Evolutionary conservation across 2,797 vertebrate species (phyloP).

Genomic region (Lepus oiostolus): DNA sequence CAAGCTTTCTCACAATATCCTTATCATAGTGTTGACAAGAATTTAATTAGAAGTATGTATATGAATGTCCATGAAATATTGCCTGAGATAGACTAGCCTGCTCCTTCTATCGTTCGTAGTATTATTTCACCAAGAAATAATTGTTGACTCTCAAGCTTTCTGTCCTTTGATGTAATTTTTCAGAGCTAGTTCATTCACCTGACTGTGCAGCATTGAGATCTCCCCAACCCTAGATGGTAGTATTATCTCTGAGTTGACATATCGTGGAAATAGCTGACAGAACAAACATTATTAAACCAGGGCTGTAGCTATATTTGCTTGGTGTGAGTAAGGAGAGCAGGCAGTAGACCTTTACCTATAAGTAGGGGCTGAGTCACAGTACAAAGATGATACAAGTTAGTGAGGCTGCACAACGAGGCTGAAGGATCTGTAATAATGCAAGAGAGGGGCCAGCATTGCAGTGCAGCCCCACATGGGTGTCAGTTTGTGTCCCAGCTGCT

Average conservation of each 20-base stretch:
- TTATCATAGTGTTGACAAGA: neutral
- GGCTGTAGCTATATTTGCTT: neutral
- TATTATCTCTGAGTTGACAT: conserved; percentile 31
- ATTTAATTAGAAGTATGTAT: neutral
- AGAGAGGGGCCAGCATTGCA: neutral
- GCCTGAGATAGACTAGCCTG: neutral
- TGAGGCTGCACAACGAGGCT: neutral
- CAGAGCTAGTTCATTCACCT: neutral
- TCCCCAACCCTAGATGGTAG: neutral
- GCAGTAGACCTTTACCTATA: neutral
- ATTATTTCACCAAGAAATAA: neutral
- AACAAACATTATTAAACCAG: neutral
- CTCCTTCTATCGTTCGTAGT: neutral
- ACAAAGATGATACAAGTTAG: neutral
- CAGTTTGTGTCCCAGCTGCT: too few species aligned
- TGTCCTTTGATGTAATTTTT: neutral
- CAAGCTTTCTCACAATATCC: neutral
- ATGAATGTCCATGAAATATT: neutral
- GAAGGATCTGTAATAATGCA: too few species aligned
- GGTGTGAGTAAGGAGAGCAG: neutral
- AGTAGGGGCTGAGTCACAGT: too few species aligned
- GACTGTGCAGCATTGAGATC: neutral
- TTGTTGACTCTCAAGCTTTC: neutral
- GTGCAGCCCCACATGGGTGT: too few species aligned
- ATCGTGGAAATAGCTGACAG: neutral